A percentile compares a stretch with the other conserved stretches of the same genome.
phyloP scores from a whole-genome alignment of 2,888 invertebrate genomes.

The Athetis lepigone region DNA sequence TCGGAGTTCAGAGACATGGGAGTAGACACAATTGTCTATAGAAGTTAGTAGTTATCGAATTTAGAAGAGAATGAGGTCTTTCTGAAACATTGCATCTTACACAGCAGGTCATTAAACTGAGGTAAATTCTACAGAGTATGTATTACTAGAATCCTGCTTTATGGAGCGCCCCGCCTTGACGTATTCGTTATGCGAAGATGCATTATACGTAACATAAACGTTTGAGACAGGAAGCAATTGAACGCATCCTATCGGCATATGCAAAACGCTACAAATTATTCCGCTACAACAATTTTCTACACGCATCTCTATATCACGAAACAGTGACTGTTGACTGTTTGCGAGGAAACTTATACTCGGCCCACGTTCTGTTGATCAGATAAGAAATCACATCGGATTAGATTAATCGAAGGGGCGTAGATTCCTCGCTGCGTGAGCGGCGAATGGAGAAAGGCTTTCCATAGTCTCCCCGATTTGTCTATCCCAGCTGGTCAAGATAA shows the following conservation, averaged over 20 bases:
- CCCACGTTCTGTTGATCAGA: constrained; percentile 65
- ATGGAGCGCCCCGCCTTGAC: constrained; percentile 25
- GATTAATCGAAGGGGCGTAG: constrained; percentile 72
- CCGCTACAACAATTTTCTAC: constrained; percentile 74
- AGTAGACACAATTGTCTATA: constrained; percentile 72
- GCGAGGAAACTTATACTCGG: constrained; percentile 60
- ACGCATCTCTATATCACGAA: constrained; percentile 68
- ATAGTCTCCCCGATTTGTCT: constrained; percentile 75
- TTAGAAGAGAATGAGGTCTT: constrained; percentile 51
- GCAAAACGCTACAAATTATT: constrained; percentile 77
- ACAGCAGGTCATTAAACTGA: constrained; percentile 57
- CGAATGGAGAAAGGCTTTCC: constrained; percentile 70
- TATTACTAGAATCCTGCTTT: constrained; percentile 28
- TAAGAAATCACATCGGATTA: constrained; percentile 71
- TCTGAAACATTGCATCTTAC: constrained; percentile 21
- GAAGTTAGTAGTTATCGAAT: constrained; percentile 69
- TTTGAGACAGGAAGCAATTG: constrained; percentile 76
- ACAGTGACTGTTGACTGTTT: constrained; percentile 52
- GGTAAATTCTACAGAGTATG: constrained; percentile 55
- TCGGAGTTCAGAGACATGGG: constrained; percentile 70
- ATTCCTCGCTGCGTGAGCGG: constrained; percentile 71
- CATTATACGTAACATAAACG: constrained; percentile 70
- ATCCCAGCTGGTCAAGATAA: constrained; percentile 69
- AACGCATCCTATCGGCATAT: constrained; percentile 73
- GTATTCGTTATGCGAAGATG: constrained; percentile 69